Conservation (phyloP, 1,140 invertebrate genomes). For the Danaus plexippus region DNA sequence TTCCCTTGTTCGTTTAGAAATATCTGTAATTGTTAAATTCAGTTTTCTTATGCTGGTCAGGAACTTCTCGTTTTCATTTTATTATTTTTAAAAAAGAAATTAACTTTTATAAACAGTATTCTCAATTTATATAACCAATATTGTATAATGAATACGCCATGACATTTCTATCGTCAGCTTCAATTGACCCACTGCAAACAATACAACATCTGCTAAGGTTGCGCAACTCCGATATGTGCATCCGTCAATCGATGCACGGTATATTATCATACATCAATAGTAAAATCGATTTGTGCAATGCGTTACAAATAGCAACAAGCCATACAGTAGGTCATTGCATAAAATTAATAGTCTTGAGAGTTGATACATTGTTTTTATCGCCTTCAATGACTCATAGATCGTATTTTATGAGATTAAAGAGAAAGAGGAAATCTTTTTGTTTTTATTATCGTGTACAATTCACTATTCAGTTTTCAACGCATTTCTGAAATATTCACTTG, state of each 20-base stretch:
- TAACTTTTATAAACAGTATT: no score
- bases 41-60: no score
- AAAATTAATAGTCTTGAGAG: constrained; percentile 14
- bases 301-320: constrained; percentile 20
- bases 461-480: no score
- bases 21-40: no score
- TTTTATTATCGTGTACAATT: no score
- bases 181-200: constrained; percentile 8
- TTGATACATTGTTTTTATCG: constrained; percentile 16
- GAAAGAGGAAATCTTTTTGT: no score
- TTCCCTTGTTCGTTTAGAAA: neutral
- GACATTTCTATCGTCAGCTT: no score
- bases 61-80: no score
- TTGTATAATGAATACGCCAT: no score
- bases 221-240: constrained; percentile 10
- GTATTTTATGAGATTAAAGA: neutral
- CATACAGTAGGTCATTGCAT: constrained; percentile 21
- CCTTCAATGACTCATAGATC: constrained; percentile 5
- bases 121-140: no score
- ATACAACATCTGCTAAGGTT: constrained; percentile 5
- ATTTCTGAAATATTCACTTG: no score
- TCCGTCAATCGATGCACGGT: constrained; percentile 14
- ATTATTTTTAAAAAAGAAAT: no score
- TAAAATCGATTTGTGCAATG: constrained; percentile 28
- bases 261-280: constrained; percentile 27